Evolutionary conservation across 2,113 vertebrate species (phyloP).

Genomic region (Nanorana parkeri): DNA sequence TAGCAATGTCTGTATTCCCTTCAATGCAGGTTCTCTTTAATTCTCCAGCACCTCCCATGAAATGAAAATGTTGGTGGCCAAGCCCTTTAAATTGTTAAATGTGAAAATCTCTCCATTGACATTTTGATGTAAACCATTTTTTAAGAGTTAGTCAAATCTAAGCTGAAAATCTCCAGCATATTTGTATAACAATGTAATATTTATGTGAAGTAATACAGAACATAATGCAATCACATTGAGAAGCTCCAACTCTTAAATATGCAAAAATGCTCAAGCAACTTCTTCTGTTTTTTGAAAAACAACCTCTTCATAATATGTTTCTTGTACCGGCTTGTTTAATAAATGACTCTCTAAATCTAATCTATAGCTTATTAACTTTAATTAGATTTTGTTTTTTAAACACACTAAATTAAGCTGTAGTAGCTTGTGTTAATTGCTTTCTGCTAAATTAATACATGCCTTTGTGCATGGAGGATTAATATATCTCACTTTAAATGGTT

Average conservation of each 20-base stretch:
- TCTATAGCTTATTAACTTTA: slow-evolving; percentile 39
- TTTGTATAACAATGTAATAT: too few relatives aligned
- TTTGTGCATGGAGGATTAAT: slow-evolving; percentile 22
- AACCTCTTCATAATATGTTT: slow-evolving; percentile 21
- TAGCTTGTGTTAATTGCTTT: slow-evolving; percentile 14
- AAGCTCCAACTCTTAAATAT: background rate
- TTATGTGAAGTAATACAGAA: too few relatives aligned
- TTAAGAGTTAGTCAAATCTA: too few relatives aligned
- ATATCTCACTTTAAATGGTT: slow-evolving; percentile 23
- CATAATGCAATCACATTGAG: background rate
- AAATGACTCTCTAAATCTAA: slow-evolving; percentile 22
- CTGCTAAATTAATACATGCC: slow-evolving; percentile 10
- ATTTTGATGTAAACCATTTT: too few relatives aligned
- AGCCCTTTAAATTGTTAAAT: too few relatives aligned
- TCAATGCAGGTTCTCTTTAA: too few relatives aligned
- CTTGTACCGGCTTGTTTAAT: slow-evolving; percentile 8
- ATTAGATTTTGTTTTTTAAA: slow-evolving; percentile 39
- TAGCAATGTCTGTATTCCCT: too few relatives aligned
- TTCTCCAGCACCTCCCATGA: too few relatives aligned
- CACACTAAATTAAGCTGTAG: slow-evolving; percentile 11
- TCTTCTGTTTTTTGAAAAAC: slow-evolving; percentile 4
- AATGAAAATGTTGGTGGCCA: too few relatives aligned
- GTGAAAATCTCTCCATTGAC: too few relatives aligned
- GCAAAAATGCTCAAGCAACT: background rate
- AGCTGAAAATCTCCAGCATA: too few relatives aligned